Evolutionary conservation across 2,888 invertebrate genomes (phyloP).

Genomic region (Tipula unca): DNA sequence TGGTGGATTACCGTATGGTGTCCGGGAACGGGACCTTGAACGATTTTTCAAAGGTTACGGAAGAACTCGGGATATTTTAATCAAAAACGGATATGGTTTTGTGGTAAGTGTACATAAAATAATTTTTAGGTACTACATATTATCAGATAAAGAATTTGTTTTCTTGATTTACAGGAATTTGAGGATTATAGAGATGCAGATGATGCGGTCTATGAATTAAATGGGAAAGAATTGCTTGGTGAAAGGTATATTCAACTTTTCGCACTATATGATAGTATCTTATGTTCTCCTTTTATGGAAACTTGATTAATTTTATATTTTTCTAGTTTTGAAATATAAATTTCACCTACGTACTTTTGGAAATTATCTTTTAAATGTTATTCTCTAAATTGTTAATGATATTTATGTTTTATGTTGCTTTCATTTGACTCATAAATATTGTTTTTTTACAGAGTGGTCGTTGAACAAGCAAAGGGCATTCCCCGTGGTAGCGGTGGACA

Average conservation of each 20-base stretch:
- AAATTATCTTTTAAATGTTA: background rate
- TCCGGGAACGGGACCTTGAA: constrained; percentile 88
- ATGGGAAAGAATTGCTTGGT: constrained; percentile 92
- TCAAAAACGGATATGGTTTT: constrained; percentile 97
- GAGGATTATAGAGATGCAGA: constrained; percentile 96
- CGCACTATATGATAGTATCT: background rate
- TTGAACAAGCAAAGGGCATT: constrained; percentile 79
- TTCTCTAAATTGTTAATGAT: background rate
- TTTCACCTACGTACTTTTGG: background rate
- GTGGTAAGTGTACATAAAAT: constrained; percentile 60
- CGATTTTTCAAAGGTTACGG: constrained; percentile 96
- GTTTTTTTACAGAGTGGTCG: constrained; percentile 63
- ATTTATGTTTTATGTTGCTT: background rate
- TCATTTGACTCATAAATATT: constrained; percentile 19
- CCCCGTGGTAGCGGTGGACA: constrained; percentile 63
- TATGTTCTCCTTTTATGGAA: background rate
- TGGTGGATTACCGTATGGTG: constrained; percentile 76
- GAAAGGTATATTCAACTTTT: constrained; percentile 63
- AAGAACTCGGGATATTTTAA: constrained; percentile 82
- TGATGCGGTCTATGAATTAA: constrained; percentile 96
- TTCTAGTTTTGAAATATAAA: background rate
- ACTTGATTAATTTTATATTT: background rate
- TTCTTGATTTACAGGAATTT: constrained; percentile 66
- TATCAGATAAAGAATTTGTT: background rate
- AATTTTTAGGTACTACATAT: background rate